Conservation (phyloP, 2,113 vertebrate species). For the Toxostoma redivivum region DNA sequence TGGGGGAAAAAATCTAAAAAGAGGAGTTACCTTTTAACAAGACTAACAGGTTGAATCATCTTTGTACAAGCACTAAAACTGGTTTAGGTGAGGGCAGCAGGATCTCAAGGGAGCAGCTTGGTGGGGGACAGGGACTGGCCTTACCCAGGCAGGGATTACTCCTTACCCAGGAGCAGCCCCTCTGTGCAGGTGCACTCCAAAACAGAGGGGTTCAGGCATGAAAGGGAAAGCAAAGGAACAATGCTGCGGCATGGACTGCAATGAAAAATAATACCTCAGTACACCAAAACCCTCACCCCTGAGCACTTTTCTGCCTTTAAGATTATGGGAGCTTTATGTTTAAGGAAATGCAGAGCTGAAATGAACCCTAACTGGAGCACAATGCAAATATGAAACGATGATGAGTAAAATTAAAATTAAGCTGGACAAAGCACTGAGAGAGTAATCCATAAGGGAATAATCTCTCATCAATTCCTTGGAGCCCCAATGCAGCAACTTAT, state of each 20-base stretch:
- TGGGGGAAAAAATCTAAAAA: not conserved
- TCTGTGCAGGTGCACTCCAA: rapidly evolving
- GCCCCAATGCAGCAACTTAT: not conserved
- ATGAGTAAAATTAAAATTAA: conserved; percentile 37
- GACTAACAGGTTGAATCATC: not conserved
- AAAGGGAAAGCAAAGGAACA: not conserved
- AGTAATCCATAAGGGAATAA: conserved; percentile 26
- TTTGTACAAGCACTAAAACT: not conserved
- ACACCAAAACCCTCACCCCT: not conserved
- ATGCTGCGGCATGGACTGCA: not conserved
- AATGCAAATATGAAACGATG: conserved; percentile 2
- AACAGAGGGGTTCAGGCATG: not conserved
- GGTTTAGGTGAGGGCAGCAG: not conserved
- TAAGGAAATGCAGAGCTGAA: not conserved
- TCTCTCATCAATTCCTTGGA: not conserved
- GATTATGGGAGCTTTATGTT: not conserved
- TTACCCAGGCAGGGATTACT: not conserved
- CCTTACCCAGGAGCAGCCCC: not conserved
- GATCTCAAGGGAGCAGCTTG: rapidly evolving
- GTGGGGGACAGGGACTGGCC: rapidly evolving
- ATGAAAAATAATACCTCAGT: not conserved
- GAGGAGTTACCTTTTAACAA: not conserved
- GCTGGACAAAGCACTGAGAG: not conserved
- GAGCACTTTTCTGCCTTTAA: not conserved
- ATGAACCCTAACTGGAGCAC: not conserved